Percentiles rank a stretch among this genome's conserved stretches.
Conservation (phyloP, 30 jellyfish, hydroid and myxozoan genomes). For the Turritopsis rubra region DNA sequence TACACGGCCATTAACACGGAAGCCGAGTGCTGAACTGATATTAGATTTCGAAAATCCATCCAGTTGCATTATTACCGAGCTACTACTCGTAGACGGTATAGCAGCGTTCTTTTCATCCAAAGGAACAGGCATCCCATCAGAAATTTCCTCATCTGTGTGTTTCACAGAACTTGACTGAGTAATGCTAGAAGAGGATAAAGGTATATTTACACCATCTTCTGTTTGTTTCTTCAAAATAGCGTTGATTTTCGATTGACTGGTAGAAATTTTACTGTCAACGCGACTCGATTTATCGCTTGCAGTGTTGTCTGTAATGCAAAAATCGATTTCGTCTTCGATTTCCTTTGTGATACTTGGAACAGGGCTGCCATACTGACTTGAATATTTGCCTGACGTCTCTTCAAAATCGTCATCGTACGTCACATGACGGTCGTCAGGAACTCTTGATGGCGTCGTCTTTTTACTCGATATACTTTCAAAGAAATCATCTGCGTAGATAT, state of each 20-base stretch:
- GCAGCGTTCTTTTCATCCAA: background rate
- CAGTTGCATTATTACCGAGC: background rate
- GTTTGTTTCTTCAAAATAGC: background rate
- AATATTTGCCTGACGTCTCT: constrained; percentile 10
- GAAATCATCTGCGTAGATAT: constrained; percentile 57
- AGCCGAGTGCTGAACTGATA: constrained; percentile 29
- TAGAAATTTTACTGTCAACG: background rate
- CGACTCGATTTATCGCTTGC: background rate
- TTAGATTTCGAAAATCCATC: constrained; percentile 26
- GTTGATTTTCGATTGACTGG: background rate
- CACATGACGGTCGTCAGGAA: background rate
- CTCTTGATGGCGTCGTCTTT: background rate
- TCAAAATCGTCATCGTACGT: constrained; percentile 4
- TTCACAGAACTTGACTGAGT: background rate
- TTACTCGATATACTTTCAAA: constrained; percentile 43
- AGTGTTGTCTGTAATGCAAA: background rate
- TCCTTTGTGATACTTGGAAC: background rate
- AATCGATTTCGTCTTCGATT: background rate
- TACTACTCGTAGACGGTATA: constrained; percentile 2
- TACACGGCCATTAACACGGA: constrained; percentile 60
- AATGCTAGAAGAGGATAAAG: background rate
- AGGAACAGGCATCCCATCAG: background rate
- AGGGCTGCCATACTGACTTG: background rate
- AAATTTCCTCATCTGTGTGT: background rate
- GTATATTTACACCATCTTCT: background rate